phyloP scores from a whole-genome alignment of 2,797 vertebrate genomes.

The Lacerta viridis region DNA sequence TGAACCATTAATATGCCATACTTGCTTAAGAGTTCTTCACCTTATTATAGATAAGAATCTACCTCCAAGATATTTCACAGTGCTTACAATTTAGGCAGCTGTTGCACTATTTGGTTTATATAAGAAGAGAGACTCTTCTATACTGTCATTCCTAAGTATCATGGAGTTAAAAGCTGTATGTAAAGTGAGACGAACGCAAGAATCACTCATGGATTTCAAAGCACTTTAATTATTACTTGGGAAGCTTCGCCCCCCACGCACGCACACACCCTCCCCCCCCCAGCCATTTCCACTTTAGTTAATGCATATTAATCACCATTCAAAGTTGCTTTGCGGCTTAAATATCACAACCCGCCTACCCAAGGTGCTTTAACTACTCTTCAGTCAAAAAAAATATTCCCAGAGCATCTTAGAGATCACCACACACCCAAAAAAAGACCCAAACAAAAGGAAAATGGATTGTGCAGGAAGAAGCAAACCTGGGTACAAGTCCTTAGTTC shows the following conservation, averaged over 20 bases:
- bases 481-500: no score
- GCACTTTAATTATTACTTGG: background rate
- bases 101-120: background rate
- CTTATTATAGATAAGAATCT: background rate
- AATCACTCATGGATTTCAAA: background rate
- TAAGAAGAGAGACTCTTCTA: background rate
- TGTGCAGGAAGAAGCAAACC: no score
- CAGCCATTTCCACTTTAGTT: background rate
- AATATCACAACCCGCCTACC: background rate
- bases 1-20: background rate
- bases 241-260: background rate
- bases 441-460: no score
- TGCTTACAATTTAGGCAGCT: conserved; percentile 20
- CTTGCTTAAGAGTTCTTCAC: background rate
- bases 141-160: background rate
- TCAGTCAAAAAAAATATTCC: no score
- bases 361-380: background rate
- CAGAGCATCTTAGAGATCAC: no score
- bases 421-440: no score
- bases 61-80: background rate
- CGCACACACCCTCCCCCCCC: background rate
- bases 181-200: background rate
- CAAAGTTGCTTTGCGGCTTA: background rate
- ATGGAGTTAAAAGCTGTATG: background rate
- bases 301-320: background rate